These are phyloP conservation scores for Pseudomyrmex pallidus DNA, from an alignment of 1,140 invertebrate genomes.

Conservation along the genomic window DNA sequence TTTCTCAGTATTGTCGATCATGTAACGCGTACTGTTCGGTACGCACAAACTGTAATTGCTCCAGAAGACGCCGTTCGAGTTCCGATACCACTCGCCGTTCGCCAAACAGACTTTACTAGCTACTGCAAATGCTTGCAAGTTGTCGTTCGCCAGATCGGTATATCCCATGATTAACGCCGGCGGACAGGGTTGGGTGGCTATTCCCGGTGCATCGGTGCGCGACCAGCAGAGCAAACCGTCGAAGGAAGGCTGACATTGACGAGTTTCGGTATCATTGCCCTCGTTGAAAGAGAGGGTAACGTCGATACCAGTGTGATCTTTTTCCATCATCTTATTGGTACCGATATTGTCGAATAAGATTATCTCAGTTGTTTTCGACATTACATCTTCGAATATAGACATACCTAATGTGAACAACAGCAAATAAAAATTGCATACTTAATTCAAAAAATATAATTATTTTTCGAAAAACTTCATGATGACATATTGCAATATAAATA, in stretches of 20 bases:
- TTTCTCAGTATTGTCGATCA: constrained; percentile 57
- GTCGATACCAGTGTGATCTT: neutral
- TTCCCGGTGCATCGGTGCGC: constrained; percentile 66
- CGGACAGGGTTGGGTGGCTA: constrained; percentile 77
- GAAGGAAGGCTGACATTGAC: constrained; percentile 77
- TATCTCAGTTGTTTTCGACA: neutral
- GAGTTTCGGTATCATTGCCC: neutral
- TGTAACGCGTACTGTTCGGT: constrained; percentile 41
- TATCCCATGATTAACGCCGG: constrained; percentile 65
- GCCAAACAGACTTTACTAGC: constrained; percentile 75
- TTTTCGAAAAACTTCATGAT: neutral
- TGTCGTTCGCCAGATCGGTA: constrained; percentile 2
- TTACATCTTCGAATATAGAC: neutral
- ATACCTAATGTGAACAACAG: constrained; percentile 3
- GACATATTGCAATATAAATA: neutral
- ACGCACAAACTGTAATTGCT: constrained; percentile 81
- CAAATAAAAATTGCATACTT: too few species aligned
- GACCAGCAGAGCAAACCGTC: constrained; percentile 83
- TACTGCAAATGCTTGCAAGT: neutral
- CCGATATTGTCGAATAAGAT: neutral
- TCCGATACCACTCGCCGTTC: constrained; percentile 77
- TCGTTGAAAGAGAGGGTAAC: too few species aligned
- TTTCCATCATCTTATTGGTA: neutral
- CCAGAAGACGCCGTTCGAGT: constrained; percentile 69
- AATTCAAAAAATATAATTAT: neutral